Percentiles rank a stretch among this genome's conserved stretches.
Conservation (phyloP, 2,113 vertebrate genomes). For the Dendropsophus ebraccatus region DNA sequence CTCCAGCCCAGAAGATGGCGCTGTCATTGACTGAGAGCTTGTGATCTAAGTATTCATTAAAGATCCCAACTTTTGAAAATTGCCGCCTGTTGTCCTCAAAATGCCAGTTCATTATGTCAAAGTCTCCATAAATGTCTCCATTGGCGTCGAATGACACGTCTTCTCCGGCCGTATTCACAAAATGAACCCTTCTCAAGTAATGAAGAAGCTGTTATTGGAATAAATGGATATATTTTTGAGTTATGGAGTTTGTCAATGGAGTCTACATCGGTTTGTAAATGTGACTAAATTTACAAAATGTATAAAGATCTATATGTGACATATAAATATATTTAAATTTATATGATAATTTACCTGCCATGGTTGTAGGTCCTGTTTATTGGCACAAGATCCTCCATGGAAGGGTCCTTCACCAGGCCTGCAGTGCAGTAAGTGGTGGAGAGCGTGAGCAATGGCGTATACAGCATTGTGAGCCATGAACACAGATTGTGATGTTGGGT, state of each 20-base stretch:
- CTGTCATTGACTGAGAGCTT: conserved; percentile 66
- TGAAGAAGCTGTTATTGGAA: conserved; percentile 17
- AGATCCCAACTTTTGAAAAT: conserved; percentile 66
- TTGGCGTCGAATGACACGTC: conserved; percentile 16
- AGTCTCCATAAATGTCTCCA: conserved; percentile 29
- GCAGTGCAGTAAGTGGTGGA: conserved; percentile 20
- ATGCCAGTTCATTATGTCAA: conserved; percentile 69
- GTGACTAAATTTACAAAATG: too few relatives aligned
- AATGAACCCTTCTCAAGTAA: conserved; percentile 32
- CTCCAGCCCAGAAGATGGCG: conserved; percentile 23
- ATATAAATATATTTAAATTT: too few relatives aligned
- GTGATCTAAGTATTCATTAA: conserved; percentile 61
- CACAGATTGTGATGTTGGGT: conserved; percentile 15
- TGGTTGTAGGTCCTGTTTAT: conserved; percentile 1
- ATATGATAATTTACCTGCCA: conserved; percentile 27
- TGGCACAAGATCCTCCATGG: not conserved
- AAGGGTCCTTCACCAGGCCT: conserved; percentile 15
- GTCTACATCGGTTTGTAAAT: too few relatives aligned
- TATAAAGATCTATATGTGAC: too few relatives aligned
- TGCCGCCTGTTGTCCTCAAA: conserved; percentile 61
- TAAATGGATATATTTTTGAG: not conserved
- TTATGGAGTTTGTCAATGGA: too few relatives aligned
- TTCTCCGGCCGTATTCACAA: conserved; percentile 36
- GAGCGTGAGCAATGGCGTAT: conserved; percentile 25
- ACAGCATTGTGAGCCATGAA: conserved; percentile 42